Conservation (phyloP, 2,113 vertebrate genomes). For the Ailuropoda melanoleuca region DNA sequence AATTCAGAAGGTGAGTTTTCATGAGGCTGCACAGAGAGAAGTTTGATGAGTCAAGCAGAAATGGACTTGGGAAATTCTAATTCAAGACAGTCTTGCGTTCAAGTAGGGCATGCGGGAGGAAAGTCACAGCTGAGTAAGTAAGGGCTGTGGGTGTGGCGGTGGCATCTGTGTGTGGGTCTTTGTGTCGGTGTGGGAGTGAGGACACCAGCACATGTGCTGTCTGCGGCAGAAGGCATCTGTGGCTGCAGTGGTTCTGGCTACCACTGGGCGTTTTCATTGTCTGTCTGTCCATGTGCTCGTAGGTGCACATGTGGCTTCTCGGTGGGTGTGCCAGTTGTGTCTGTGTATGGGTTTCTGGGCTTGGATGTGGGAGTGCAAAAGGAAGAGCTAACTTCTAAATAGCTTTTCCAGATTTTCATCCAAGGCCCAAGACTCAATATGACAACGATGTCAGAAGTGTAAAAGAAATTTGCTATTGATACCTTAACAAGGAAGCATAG, state of each 20-base stretch:
- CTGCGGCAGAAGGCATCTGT: not conserved
- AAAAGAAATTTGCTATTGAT: slow-evolving; percentile 12
- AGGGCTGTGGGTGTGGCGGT: not conserved
- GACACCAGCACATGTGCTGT: slow-evolving; percentile 2
- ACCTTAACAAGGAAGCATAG: not conserved
- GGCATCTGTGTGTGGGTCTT: slow-evolving; percentile 49
- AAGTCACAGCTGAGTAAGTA: not conserved
- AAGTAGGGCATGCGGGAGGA: not conserved
- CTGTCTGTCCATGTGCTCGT: slow-evolving; percentile 51
- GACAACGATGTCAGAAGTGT: slow-evolving; percentile 15
- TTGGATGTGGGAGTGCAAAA: not conserved
- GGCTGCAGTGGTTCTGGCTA: not conserved
- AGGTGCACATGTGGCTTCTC: slow-evolving; percentile 61
- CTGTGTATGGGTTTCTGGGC: slow-evolving; percentile 2
- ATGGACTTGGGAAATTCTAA: not conserved
- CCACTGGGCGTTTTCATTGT: not conserved
- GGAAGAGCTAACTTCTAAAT: slow-evolving; percentile 34
- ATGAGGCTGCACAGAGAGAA: not conserved
- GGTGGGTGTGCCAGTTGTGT: slow-evolving; percentile 54
- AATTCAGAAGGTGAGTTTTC: not conserved
- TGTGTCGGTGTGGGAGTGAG: slow-evolving; percentile 45
- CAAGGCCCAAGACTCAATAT: not conserved
- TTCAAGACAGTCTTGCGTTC: not conserved
- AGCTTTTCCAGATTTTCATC: slow-evolving; percentile 41
- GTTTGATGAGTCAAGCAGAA: not conserved